phyloP scores from a whole-genome alignment of 2,888 invertebrate genomes.

The Scaptomyza polygonia region DNA sequence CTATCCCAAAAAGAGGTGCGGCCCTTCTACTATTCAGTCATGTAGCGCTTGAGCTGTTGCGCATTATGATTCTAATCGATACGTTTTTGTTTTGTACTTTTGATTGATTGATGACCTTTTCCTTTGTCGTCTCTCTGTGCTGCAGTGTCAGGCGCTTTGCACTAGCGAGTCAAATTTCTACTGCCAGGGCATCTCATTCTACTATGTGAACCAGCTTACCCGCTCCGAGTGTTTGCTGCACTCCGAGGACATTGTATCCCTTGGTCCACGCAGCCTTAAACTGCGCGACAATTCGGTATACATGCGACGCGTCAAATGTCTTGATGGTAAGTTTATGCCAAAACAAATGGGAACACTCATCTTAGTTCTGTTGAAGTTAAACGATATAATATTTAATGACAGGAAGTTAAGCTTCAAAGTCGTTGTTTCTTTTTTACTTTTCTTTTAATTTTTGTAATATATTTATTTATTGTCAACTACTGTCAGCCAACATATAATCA shows the following conservation, averaged over 20 bases:
- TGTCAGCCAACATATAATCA: no score
- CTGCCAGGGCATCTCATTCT: constrained; percentile 89
- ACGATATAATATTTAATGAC: no score
- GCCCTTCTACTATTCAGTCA: constrained; percentile 13
- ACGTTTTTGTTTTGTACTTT: constrained; percentile 4
- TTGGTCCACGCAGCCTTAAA: constrained; percentile 89
- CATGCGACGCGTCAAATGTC: constrained; percentile 92
- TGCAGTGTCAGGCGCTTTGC: constrained; percentile 87
- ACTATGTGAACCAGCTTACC: constrained; percentile 71
- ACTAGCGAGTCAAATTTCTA: constrained; percentile 88
- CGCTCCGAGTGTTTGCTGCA: constrained; percentile 88
- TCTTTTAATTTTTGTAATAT: no score
- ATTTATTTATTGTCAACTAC: no score
- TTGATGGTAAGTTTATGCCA: constrained; percentile 89
- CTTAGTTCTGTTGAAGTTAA: no score
- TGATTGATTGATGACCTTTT: constrained; percentile 68
- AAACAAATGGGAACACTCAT: not conserved
- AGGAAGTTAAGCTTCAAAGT: no score
- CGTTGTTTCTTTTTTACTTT: no score
- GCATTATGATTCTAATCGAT: constrained; percentile 69
- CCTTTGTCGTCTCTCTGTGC: not conserved
- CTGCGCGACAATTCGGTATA: constrained; percentile 87
- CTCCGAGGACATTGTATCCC: constrained; percentile 92
- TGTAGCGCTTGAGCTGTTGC: constrained; percentile 45
- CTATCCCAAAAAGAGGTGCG: constrained; percentile 84